Percentiles rank a stretch among this genome's conserved stretches.
Evolutionary conservation across 2,113 vertebrate genomes (phyloP).

Genomic region (Micronycteris hirsuta): DNA sequence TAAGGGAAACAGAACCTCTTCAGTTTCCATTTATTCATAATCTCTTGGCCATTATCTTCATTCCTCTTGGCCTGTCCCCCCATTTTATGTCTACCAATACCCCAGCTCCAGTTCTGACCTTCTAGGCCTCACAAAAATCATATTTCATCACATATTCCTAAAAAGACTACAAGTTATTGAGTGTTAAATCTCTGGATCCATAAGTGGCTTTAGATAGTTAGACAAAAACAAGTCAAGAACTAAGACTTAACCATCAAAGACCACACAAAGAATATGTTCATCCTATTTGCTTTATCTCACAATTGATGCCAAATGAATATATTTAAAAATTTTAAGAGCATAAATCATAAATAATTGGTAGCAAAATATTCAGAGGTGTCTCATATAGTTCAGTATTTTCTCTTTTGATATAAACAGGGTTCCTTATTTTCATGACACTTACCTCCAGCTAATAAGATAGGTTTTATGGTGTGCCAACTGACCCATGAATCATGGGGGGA

Average conservation of each 20-base stretch:
- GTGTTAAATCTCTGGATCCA: background rate
- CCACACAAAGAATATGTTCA: background rate
- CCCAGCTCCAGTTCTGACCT: background rate
- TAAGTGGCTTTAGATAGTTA: background rate
- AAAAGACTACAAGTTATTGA: background rate
- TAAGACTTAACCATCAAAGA: background rate
- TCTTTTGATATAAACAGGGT: background rate
- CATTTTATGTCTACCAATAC: background rate
- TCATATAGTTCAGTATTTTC: background rate
- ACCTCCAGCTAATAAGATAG: background rate
- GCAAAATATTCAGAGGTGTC: background rate
- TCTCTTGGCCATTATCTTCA: background rate
- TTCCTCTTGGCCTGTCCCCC: background rate
- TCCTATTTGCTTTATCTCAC: background rate
- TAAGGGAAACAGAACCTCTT: no score
- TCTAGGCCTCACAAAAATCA: background rate
- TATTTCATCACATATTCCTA: background rate
- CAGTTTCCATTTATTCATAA: background rate
- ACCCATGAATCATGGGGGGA: background rate
- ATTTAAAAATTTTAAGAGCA: background rate
- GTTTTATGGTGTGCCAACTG: background rate
- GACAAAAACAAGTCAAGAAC: background rate
- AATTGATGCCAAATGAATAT: background rate
- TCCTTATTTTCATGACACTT: background rate
- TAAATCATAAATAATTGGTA: background rate